Evolutionary conservation across 1,140 invertebrate species (phyloP), one percentile per base, ranked within the genome.

Genomic region (Penaeus indicus): DNA sequence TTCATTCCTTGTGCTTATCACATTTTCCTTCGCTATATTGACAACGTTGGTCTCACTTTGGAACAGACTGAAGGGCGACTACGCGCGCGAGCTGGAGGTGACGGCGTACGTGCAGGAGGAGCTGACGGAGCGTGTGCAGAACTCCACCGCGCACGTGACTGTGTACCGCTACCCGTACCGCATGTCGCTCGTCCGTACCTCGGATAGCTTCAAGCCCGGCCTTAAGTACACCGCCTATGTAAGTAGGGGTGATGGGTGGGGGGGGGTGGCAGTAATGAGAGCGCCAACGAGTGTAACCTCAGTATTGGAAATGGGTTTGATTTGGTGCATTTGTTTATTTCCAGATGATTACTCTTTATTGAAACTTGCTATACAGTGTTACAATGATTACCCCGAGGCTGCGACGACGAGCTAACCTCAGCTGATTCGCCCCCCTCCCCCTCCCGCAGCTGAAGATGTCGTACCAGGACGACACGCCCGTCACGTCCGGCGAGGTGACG

Each of bases 141-240:
- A 98, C 93, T 94, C 95, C 18, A 95, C 96, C 0, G 93, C 95
- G 0, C 94, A 95, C 89, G 94, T 98, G 84, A 95, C 95, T 25
- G 92, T 98, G 3, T 95, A 98, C 92, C 95, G 95, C 88, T 95
- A 97, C 90, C 95, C 96, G 54, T 97, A 98, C 91, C 96, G 95
- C 91, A 94, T 99, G 92, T 96, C 97, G 90, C 94, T 97, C 77
- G 95, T 97, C 75, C 95, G 97, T 91, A 96, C 96, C 1, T 94
- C 97, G 7, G 95, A 96, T 84, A 96, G 95, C 90, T 99, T 97
- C 92, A 98, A 98, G 92, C 97, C 97, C 4, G 96, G 96, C 13
- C 94, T 99, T 72, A 95, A 95, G 85, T 98, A 97, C 92, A 95
- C 94, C 69, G 95, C 96, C 84, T 96, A 96, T 92, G 96, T 97